Percentiles rank a stretch among this genome's conserved stretches.
Evolutionary conservation across 2,888 invertebrate species (phyloP).

Genomic region (Lithodes maja): DNA sequence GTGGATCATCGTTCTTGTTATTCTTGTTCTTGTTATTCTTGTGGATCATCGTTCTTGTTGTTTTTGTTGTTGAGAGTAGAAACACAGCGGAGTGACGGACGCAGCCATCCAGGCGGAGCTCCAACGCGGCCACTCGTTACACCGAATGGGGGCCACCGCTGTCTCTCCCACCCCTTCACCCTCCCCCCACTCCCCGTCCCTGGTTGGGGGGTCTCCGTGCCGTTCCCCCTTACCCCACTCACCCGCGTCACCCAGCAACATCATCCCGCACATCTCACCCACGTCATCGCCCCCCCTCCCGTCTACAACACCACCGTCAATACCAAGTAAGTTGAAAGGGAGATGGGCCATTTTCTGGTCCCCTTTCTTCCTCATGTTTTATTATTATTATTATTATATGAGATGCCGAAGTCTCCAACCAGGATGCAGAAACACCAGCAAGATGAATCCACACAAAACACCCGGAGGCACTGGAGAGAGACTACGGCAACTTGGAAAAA

Average conservation of each 20-base stretch:
- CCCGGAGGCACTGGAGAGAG: no score
- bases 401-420: no score
- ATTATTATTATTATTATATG: no score
- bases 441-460: no score
- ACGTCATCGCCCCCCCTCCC: slow-evolving; percentile 58
- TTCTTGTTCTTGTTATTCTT: no score
- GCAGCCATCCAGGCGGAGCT: slow-evolving; percentile 62
- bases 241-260: slow-evolving; percentile 45
- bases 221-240: slow-evolving; percentile 54
- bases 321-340: slow-evolving; percentile 52
- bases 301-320: slow-evolving; percentile 62
- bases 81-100: slow-evolving; percentile 63
- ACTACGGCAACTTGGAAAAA: no score
- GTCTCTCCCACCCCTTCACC: slow-evolving; percentile 59
- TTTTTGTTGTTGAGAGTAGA: slow-evolving; percentile 43
- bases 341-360: no score
- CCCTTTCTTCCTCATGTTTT: no score
- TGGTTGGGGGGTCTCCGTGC: slow-evolving; percentile 53
- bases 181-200: slow-evolving; percentile 51
- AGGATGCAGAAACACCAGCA: no score
- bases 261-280: slow-evolving; percentile 53
- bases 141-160: slow-evolving; percentile 55
- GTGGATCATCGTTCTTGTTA: no score
- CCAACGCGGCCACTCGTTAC: slow-evolving; percentile 65
- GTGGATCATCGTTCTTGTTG: neutral